A percentile compares a stretch with the other conserved stretches of the same genome.
phyloP scores from a whole-genome alignment of 2,113 vertebrate genomes.

The Micromys minutus region DNA sequence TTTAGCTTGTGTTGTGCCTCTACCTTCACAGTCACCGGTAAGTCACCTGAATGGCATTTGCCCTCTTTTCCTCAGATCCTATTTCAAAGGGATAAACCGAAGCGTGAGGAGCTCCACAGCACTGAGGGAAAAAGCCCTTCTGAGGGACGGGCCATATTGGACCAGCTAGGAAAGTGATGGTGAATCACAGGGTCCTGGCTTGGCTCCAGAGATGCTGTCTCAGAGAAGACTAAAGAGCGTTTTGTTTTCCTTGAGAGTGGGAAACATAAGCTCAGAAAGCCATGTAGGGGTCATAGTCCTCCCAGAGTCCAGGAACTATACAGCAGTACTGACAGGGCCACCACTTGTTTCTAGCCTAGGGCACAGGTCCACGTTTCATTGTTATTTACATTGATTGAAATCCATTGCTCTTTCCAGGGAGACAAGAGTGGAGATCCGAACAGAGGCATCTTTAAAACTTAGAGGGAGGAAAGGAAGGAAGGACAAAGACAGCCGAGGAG shows the following conservation, averaged over 20 bases:
- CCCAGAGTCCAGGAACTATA: not conserved
- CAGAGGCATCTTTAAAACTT: not conserved
- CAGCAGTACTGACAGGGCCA: not conserved
- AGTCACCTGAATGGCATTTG: not conserved
- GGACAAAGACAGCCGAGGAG: not conserved
- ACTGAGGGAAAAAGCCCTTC: not conserved
- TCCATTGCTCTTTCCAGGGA: not conserved
- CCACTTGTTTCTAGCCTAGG: not conserved
- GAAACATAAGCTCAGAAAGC: not conserved
- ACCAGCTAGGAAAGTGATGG: not conserved
- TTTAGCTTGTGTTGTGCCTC: not conserved
- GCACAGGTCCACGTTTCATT: not conserved
- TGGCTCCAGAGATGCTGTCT: not conserved
- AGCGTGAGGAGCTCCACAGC: not conserved
- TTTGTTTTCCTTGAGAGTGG: not conserved
- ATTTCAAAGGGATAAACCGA: not conserved
- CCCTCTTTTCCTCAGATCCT: slow-evolving; percentile 9
- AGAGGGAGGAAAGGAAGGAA: not conserved
- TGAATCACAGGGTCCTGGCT: not conserved
- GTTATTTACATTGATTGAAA: slow-evolving; percentile 22
- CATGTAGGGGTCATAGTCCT: not conserved
- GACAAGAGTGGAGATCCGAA: not conserved
- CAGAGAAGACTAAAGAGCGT: not conserved
- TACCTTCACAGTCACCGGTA: not conserved
- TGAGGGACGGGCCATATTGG: not conserved